phyloP scores from a whole-genome alignment of 2,797 vertebrate genomes.

The Microctenopoma stevenorrisi region DNA sequence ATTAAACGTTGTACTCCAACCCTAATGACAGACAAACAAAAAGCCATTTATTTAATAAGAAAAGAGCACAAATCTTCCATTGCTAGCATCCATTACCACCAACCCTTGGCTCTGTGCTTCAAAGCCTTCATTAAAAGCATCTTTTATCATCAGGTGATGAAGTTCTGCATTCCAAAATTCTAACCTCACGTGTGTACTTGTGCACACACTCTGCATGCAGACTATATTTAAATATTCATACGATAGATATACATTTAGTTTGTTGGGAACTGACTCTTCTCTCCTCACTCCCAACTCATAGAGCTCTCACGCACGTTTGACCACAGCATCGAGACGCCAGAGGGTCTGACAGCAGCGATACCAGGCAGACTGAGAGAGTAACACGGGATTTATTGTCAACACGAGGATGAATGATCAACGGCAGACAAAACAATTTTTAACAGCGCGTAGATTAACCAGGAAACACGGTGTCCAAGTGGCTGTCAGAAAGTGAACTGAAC shows the following conservation, averaged over 20 bases:
- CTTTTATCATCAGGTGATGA: slow-evolving; percentile 64
- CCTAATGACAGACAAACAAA: background rate
- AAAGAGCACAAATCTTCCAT: slow-evolving; percentile 48
- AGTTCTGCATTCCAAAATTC: slow-evolving; percentile 54
- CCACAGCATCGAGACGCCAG: slow-evolving; percentile 42
- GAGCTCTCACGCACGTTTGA: slow-evolving; percentile 35
- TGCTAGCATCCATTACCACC: slow-evolving; percentile 63
- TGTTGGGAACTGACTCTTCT: background rate
- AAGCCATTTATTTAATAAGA: slow-evolving; percentile 21
- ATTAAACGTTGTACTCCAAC: no score
- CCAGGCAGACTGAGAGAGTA: no score
- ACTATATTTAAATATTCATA: slow-evolving; percentile 34
- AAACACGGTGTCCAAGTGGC: no score
- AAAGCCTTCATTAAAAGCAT: slow-evolving; percentile 68
- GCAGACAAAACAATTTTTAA: no score
- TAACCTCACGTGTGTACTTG: slow-evolving; percentile 8
- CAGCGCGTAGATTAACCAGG: no score
- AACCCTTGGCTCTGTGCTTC: slow-evolving; percentile 38
- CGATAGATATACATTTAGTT: background rate
- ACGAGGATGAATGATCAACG: no score
- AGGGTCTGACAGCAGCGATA: slow-evolving; percentile 34
- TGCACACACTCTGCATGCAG: background rate
- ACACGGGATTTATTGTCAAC: no score
- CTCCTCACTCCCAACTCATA: slow-evolving; percentile 32
- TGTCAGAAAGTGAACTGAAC: no score